A percentile compares a stretch with the other conserved stretches of the same genome.
Conservation (phyloP, 2,797 vertebrate genomes). For the Sebastes melanostomus region DNA sequence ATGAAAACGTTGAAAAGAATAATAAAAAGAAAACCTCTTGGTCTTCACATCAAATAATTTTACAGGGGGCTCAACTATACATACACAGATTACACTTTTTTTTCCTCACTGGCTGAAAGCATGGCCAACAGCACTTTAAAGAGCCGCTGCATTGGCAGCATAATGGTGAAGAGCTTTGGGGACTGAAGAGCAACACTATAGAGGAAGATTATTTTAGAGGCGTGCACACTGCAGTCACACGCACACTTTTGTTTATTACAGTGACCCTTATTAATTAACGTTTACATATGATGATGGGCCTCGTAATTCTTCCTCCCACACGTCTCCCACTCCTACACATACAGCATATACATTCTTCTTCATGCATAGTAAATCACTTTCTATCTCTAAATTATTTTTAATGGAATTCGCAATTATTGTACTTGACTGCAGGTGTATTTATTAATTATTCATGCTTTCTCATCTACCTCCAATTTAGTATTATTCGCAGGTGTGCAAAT, state of each 20-base stretch:
- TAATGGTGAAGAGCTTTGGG: not conserved
- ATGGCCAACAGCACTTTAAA: not conserved
- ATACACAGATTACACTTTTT: not conserved
- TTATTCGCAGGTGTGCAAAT: not conserved
- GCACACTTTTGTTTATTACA: not conserved
- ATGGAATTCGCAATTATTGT: not conserved
- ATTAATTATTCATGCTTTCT: not conserved
- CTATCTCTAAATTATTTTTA: not conserved
- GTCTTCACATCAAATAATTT: not conserved
- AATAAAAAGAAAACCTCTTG: not conserved
- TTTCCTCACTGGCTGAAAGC: not conserved
- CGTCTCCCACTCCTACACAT: not conserved
- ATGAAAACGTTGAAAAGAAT: not conserved
- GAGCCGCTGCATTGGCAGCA: not conserved
- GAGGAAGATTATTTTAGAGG: not conserved
- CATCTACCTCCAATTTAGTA: not conserved
- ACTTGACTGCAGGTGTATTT: not conserved
- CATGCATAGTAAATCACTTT: not conserved
- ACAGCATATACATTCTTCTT: not conserved
- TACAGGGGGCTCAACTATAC: not conserved
- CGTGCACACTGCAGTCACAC: not conserved
- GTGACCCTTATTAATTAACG: conserved; percentile 9
- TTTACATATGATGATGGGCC: conserved; percentile 4
- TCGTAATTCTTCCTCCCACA: conserved; percentile 1
- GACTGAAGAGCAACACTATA: not conserved